A percentile compares a stretch with the other conserved stretches of the same genome.
These are phyloP conservation scores for Rhodeus uyekii DNA, from an alignment of 2,797 vertebrate genomes.

Conservation along the genomic window DNA sequence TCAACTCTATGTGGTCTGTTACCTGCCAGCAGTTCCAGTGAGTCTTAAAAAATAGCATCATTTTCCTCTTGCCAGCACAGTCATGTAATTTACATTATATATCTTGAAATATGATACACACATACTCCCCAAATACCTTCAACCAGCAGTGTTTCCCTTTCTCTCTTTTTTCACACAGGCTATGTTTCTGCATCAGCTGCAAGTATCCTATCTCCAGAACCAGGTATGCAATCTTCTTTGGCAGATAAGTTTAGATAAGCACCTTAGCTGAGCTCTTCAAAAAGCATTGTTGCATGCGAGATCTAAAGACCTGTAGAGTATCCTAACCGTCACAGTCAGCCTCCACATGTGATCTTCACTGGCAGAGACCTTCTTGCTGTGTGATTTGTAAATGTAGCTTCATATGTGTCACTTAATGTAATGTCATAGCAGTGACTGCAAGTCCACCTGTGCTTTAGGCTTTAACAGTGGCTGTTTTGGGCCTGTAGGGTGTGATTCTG, in stretches of 20 bases:
- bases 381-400: neutral
- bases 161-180: constrained; percentile 70
- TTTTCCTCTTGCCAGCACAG: constrained; percentile 14
- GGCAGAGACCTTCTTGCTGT: neutral
- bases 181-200: constrained; percentile 82
- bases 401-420: neutral
- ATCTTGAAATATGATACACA: constrained; percentile 4
- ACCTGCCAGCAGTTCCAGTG: constrained; percentile 88
- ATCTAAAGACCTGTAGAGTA: neutral
- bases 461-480: constrained; percentile 34
- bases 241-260: constrained; percentile 3
- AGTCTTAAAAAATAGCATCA: constrained; percentile 62
- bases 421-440: neutral
- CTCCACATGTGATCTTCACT: neutral
- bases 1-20: constrained; percentile 86
- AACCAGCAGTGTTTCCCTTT: constrained; percentile 2
- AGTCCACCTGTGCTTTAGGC: neutral
- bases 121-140: neutral
- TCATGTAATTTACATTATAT: constrained; percentile 2
- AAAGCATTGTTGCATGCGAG: neutral
- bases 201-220: constrained; percentile 85
- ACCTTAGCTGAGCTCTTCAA: neutral
- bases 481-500: constrained; percentile 83
- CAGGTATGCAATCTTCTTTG: constrained; percentile 73
- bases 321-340: neutral